Evolutionary conservation across 2,113 vertebrate species (phyloP).

Genomic region (Phoxinus phoxinus): DNA sequence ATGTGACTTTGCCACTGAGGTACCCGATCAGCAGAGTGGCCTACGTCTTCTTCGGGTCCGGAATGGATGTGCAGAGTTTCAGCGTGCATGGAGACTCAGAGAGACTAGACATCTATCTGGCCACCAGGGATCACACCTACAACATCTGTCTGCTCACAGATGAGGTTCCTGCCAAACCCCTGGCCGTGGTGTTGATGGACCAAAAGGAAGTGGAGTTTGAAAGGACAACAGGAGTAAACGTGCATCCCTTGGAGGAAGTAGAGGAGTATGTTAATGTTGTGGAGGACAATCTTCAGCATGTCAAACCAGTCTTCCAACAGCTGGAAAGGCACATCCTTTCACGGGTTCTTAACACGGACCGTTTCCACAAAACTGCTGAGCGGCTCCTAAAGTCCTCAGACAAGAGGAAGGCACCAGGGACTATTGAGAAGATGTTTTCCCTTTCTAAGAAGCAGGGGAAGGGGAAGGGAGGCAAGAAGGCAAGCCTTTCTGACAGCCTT

Average conservation of each 20-base stretch:
- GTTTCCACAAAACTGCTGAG: constrained; percentile 89
- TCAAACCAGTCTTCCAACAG: constrained; percentile 94
- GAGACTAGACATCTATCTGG: constrained; percentile 85
- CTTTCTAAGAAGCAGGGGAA: constrained; percentile 82
- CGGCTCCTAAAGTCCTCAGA: constrained; percentile 89
- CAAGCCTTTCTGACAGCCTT: constrained; percentile 79
- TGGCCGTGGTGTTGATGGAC: constrained; percentile 87
- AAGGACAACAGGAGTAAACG: constrained; percentile 67
- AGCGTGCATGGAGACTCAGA: constrained; percentile 84
- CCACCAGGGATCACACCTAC: constrained; percentile 85
- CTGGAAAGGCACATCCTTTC: constrained; percentile 92
- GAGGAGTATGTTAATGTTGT: constrained; percentile 84
- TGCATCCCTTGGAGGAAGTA: constrained; percentile 76
- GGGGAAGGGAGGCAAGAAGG: constrained; percentile 78
- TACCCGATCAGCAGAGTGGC: constrained; percentile 85
- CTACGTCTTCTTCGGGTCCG: constrained; percentile 92
- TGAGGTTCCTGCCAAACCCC: constrained; percentile 78
- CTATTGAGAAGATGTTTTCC: constrained; percentile 88
- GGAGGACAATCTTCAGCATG: constrained; percentile 88
- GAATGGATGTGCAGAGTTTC: constrained; percentile 88
- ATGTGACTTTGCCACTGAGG: constrained; percentile 88
- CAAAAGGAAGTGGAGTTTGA: constrained; percentile 89
- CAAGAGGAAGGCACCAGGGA: constrained; percentile 88
- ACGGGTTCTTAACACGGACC: constrained; percentile 85
- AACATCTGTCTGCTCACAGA: constrained; percentile 84